Base-by-base conservation (phyloP, 2,113 vertebrate genomes). In the Toxostoma redivivum region DNA sequence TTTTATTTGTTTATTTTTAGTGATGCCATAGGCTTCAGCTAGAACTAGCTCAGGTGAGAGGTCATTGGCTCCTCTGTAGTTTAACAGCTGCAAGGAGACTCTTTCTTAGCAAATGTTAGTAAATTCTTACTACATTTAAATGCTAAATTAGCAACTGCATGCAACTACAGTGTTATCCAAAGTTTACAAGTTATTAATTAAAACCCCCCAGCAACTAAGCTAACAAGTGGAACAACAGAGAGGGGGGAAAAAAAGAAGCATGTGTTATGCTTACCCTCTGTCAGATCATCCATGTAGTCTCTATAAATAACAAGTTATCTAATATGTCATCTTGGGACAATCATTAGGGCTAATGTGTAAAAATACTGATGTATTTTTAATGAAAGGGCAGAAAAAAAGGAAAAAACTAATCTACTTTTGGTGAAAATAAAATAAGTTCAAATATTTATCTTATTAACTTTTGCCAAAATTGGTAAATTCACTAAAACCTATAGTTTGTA, bases 161-260 rank as follows among this genome's bases (percentile, higher is more conserved):
- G 18, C 12, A 78, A 87, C 23, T 62, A 40, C 8, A 70, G 9
- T 12, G 4, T 19, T 58, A 81, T 5, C 48, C 77, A 57, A 80
- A 54, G 9, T 28, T 58, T 44, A 54, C 35, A 78, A 61, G 54
- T 6, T 31, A 28, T 22, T 82, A 38, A 21, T 10, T 54, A 53
- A 85, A 73, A n/a, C 1, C 2, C 0, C 4, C 8, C 9, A 71
- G 11, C 10, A 67, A 60, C 1, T 48, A 37, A 78, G 8, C 14
- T 12, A 78, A 31, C 38, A 60, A 37, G 23, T 7, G 6, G 11
- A 9, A 35, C 20, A 73, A 40, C 53, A 35, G 17, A 47, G 12
- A 5, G 40, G 40, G 11, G 13, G 4, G 2, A 2, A 3, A 5
- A 33, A 1, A 16, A 14, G 28, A 56, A 66, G 4, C 5, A 18